Percentiles rank a stretch among this genome's conserved stretches.
These are phyloP conservation scores for Pollenia griseotomentosa DNA, from an alignment of 2,888 invertebrate genomes.

Conservation along the genomic window DNA sequence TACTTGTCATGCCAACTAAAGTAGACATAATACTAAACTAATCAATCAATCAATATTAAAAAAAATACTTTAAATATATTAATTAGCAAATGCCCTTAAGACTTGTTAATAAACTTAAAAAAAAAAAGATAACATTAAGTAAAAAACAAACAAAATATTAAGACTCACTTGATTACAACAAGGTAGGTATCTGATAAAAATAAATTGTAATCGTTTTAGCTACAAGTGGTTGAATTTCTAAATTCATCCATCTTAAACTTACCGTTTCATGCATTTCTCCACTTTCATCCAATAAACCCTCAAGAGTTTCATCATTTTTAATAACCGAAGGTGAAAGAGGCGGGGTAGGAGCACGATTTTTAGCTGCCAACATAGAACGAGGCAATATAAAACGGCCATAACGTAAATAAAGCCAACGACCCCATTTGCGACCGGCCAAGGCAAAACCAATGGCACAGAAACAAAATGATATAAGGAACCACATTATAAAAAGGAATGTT, in stretches of 20 bases:
- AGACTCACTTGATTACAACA: constrained; percentile 19
- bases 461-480: constrained; percentile 79
- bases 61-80: too few species aligned
- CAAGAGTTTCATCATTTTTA: constrained; percentile 82
- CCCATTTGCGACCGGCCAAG: constrained; percentile 82
- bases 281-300: constrained; percentile 82
- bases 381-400: constrained; percentile 82
- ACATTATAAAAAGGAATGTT: constrained; percentile 78
- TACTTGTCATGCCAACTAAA: neutral
- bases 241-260: constrained; percentile 74
- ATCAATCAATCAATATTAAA: too few species aligned
- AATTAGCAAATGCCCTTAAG: neutral
- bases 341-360: constrained; percentile 83
- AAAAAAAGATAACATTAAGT: neutral
- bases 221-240: neutral
- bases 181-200: neutral
- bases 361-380: constrained; percentile 79
- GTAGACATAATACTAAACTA: neutral
- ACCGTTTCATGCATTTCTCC: constrained; percentile 84
- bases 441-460: constrained; percentile 77
- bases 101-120: neutral
- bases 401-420: constrained; percentile 82
- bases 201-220: neutral
- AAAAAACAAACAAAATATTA: neutral
- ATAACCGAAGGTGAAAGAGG: constrained; percentile 79